Base-by-base conservation (phyloP, 2,888 invertebrate species). In the Tiliacea citrago region DNA sequence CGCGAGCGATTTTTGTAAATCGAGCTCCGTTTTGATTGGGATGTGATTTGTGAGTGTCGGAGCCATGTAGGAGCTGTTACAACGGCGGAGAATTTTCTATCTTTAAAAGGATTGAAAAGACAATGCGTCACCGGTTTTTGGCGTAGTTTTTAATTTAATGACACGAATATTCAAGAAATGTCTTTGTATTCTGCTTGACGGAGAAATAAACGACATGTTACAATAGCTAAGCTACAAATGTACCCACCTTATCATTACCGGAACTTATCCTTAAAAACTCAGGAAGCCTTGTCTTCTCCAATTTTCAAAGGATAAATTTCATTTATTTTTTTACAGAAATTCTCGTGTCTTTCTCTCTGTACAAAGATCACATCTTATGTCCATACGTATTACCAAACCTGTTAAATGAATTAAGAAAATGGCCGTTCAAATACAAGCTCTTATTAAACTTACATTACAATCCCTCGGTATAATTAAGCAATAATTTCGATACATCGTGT, bases 1-100 rank as follows among this genome's bases (percentile, higher is more conserved):
- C 79, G 75, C 69, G 69, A 83, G 86, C 84, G 77, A 80, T 81
- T 86, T 87, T 87, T 81, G 72, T 78, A 82, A 84, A 82, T 79
- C 81, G 81, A 81, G 78, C 73, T 66, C 68, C 66, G 80, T 78
- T 85, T 78, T 75, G 77, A 84, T 87, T 80, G 62, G 71, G 80
- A 73, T 65, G 71, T 86, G 84, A 87, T 87, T 85, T 83, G 80
- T 82, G 77, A 63, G 69, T 75, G 69, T 77, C 73, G 77, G 74
- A 68, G 45, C 45, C 47, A 62, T 79, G 68, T 78, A 67, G 77
- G 70, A 68, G 47, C 51, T 53, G 75, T 82, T 62, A 73, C 83
- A 76, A 78, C 62, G 78, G 74, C 68, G 42, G 45, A 49, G 47
- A 13, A 12, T 72, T 72, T 81, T 79, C 71, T 63, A 47, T 51